Conservation (phyloP, 1,140 invertebrate species). For the Neocloeon triangulifer region DNA sequence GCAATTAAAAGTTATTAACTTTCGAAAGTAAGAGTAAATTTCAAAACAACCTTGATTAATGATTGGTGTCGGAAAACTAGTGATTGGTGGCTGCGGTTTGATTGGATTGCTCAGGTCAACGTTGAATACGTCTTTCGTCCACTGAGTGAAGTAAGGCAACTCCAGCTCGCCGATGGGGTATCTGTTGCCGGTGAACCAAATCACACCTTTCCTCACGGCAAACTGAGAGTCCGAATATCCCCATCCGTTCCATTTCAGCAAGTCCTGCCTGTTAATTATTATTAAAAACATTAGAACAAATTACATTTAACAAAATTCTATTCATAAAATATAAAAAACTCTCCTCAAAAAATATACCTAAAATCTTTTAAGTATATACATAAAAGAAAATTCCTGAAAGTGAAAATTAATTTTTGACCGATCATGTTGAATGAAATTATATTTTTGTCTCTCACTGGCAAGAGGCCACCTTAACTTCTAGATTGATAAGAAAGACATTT, state of each 20-base stretch:
- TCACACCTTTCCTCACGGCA: conserved; percentile 26
- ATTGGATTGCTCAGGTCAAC: conserved; percentile 23
- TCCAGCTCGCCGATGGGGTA: conserved; percentile 59
- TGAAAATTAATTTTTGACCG: too few relatives aligned
- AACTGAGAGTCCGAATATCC: conserved; percentile 88
- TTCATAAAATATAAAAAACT: not conserved
- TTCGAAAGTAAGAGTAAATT: conserved; percentile 1
- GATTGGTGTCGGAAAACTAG: conserved; percentile 26
- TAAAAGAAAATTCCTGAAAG: too few relatives aligned
- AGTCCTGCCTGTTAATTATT: conserved; percentile 37
- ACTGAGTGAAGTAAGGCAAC: conserved; percentile 59
- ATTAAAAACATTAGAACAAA: not conserved
- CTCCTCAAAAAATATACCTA: not conserved
- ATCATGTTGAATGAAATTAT: too few relatives aligned
- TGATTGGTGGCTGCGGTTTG: conserved; percentile 20
- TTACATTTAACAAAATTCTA: not conserved
- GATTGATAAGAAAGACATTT: too few relatives aligned
- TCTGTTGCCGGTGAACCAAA: conserved; percentile 55
- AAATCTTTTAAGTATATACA: not conserved
- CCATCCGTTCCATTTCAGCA: conserved; percentile 97
- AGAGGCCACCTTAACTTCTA: too few relatives aligned
- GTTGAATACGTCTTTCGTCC: conserved; percentile 52
- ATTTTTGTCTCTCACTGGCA: too few relatives aligned
- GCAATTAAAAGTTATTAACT: conserved; percentile 15
- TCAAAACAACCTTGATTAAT: conserved; percentile 14